Conservation (phyloP, 2,797 vertebrate genomes). For the Helicolenus hilgendorfi region DNA sequence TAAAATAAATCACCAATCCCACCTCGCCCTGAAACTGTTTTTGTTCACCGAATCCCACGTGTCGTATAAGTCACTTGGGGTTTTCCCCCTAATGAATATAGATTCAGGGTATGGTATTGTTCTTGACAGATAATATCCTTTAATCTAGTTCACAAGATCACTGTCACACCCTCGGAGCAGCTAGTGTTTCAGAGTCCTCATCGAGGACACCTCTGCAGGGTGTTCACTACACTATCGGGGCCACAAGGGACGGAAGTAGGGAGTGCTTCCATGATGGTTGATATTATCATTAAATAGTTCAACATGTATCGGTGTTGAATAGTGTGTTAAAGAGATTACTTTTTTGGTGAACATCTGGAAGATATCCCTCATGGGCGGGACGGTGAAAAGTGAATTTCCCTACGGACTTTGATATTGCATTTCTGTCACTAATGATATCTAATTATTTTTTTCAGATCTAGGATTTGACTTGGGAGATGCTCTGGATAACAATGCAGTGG, state of each 20-base stretch:
- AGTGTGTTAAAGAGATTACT: background rate
- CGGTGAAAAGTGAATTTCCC: conserved; percentile 5
- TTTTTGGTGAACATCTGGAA: conserved; percentile 46
- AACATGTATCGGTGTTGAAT: background rate
- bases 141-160: conserved; percentile 56
- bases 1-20: conserved; percentile 22
- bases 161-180: conserved; percentile 50
- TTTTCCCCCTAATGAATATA: conserved; percentile 29
- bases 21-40: conserved; percentile 5
- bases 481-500: fast-evolving
- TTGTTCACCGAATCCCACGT: conserved; percentile 22
- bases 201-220: conserved; percentile 34
- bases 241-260: background rate
- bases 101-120: conserved; percentile 28
- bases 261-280: background rate
- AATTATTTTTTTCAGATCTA: background rate
- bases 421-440: conserved; percentile 25
- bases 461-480: conserved; percentile 7
- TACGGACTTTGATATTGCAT: background rate
- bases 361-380: conserved; percentile 26
- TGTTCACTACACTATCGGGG: background rate
- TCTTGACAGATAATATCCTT: conserved; percentile 51
- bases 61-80: conserved; percentile 49
- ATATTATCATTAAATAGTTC: conserved; percentile 11
- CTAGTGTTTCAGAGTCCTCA: conserved; percentile 33